Percentiles rank a stretch among this genome's conserved stretches.
Conservation (phyloP, 2,888 invertebrate species). For the Steinernema carpocapsae region DNA sequence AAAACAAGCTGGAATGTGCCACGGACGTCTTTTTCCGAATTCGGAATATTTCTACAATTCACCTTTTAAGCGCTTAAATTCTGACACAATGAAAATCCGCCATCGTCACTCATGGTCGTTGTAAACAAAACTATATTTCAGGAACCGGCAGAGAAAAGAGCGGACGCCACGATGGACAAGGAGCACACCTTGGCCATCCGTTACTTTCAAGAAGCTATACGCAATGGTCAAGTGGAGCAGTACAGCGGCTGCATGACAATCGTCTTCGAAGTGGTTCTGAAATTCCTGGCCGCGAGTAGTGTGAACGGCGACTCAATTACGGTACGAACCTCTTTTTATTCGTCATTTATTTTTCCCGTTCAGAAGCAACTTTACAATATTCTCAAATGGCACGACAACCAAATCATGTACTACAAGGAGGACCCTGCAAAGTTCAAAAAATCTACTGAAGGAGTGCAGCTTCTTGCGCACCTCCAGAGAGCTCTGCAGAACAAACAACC, state of each 20-base stretch:
- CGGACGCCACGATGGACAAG: slow-evolving; percentile 18
- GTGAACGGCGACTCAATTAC: background rate
- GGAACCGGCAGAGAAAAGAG: background rate
- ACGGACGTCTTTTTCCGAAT: no score
- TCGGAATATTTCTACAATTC: no score
- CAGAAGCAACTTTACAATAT: background rate
- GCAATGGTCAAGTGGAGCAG: slow-evolving; percentile 19
- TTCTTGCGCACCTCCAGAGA: background rate
- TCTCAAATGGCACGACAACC: slow-evolving; percentile 2
- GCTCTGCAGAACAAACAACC: slow-evolving; percentile 1
- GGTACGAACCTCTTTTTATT: background rate
- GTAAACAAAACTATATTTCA: background rate
- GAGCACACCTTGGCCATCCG: slow-evolving; percentile 30
- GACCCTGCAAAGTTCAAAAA: slow-evolving; percentile 10
- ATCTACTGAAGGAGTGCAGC: background rate
- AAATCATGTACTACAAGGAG: background rate
- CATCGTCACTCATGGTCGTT: no score
- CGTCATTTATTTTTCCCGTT: background rate
- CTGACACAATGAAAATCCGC: no score
- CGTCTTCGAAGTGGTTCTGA: background rate
- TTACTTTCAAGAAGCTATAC: slow-evolving; percentile 24
- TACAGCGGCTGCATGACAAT: slow-evolving; percentile 26
- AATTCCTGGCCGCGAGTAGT: background rate
- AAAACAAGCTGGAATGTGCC: no score
- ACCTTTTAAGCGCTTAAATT: no score